Evolutionary conservation across 2,888 invertebrate genomes (phyloP), one percentile per base, ranked within the genome.

Genomic region (Tuta absoluta): DNA sequence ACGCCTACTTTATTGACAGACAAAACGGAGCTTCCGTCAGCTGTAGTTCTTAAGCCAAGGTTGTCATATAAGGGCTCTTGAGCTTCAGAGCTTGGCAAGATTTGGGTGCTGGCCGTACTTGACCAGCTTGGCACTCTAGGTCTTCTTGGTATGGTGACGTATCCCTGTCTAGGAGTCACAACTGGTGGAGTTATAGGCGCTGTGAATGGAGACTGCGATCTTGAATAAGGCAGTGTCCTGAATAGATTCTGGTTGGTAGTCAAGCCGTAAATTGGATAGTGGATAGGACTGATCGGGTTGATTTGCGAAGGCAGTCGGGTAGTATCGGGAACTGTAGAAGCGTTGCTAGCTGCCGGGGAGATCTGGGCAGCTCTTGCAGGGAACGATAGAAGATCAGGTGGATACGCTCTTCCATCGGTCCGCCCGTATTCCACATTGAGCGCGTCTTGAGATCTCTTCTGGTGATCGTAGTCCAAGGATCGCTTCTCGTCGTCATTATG

Each of bases 21-120:
- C 38, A 96, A 85, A 12, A 94, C 94, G 2, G 96, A 96, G 79
- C 95, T 96, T n/a, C 97, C 97, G 69, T 96, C 95, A 19, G 96
- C 97, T 19, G 97, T 96, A 19, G 97, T 97, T 62, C 97, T 93
- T 19, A 95, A 86, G 0, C 97, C 97, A 58, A 97, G 87, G 80
- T 97, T 97, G 79, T 97, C 97, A 80, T 97, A 97, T 24, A 97
- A 93, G 0, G 97, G 97, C 76, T 96, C 96, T 65, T 93, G 92
- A 33, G 93, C 89, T 72, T 93, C 93, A 51, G 92, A 82, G 69
- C 90, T 89, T 7, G 88, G 90, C 14, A 81, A 74, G 69, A 93
- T 87, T 68, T 91, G 89, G 3, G 93, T 85, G 87, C 93, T 77
- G 82, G 94, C 75, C 83, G 94, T 85, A 92, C 95, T 82, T 82